Evolutionary conservation across 2,113 vertebrate species (phyloP).

Genomic region (Apistogramma diplotaenia): DNA sequence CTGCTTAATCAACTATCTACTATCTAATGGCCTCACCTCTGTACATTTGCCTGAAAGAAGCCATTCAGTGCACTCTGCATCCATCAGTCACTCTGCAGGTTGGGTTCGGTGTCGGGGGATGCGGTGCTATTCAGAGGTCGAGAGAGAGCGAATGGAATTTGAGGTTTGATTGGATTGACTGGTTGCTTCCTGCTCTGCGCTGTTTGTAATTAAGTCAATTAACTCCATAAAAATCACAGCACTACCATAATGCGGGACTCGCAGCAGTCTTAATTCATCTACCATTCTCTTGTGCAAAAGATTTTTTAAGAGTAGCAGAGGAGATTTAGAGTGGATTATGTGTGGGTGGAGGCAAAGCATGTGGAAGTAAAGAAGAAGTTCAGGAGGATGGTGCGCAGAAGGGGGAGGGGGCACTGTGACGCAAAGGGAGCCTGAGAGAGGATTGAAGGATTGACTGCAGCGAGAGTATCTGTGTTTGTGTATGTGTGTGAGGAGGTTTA

Average conservation of each 20-base stretch:
- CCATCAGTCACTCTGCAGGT: conserved; percentile 2
- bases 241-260: not conserved
- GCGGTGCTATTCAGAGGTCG: not conserved
- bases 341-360: conserved; percentile 27
- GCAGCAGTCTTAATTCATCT: conserved; percentile 6
- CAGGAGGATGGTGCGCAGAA: not conserved
- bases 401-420: conserved; percentile 20
- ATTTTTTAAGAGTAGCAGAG: conserved; percentile 4
- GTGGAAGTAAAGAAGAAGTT: conserved; percentile 14
- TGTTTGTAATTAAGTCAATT: conserved; percentile 45
- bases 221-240: conserved; percentile 24
- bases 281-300: not conserved
- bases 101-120: not conserved
- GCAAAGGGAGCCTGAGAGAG: not conserved
- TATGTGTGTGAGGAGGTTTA: not conserved
- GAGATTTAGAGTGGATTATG: conserved; percentile 36
- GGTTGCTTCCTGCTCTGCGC: not conserved
- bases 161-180: conserved; percentile 27
- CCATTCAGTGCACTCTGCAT: conserved; percentile 14
- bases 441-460: not conserved
- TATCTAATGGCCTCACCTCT: conserved; percentile 38
- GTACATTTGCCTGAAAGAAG: conserved; percentile 1
- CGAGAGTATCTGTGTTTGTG: not conserved
- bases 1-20: conserved; percentile 32
- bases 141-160: conserved; percentile 5